A percentile compares a stretch with the other conserved stretches of the same genome.
These are phyloP conservation scores for Todiramphus chloris DNA, from an alignment of 2,113 vertebrate species.

Conservation along the genomic window DNA sequence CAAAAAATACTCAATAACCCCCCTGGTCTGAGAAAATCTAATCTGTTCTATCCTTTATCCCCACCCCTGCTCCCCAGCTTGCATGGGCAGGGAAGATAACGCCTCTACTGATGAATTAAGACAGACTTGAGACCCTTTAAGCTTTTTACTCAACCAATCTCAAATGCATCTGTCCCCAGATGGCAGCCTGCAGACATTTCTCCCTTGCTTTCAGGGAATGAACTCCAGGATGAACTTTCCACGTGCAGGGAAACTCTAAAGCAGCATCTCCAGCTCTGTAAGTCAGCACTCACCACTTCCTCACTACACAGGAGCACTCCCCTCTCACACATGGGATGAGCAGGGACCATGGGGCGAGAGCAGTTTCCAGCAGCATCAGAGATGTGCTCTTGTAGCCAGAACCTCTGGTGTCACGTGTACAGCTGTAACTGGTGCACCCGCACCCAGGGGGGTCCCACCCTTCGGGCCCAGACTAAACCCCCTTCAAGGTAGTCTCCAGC, in stretches of 20 bases:
- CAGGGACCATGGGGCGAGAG: background rate
- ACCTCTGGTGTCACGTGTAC: background rate
- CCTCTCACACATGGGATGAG: rapidly evolving
- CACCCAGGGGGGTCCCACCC: background rate
- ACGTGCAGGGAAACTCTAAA: background rate
- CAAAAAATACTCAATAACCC: background rate
- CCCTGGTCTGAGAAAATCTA: background rate
- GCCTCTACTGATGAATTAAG: background rate
- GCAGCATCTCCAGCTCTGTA: background rate
- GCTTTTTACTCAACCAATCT: background rate
- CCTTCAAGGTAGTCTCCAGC: background rate
- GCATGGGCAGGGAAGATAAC: background rate
- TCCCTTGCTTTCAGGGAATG: background rate
- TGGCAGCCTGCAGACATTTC: background rate
- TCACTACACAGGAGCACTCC: rapidly evolving
- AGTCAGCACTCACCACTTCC: background rate
- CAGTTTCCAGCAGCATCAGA: background rate
- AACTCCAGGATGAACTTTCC: background rate
- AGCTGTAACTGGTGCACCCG: background rate
- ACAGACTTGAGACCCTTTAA: background rate
- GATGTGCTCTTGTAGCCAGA: background rate
- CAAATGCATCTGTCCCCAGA: background rate
- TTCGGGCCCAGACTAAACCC: background rate
- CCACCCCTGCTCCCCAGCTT: rapidly evolving
- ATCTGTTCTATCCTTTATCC: background rate